These are phyloP conservation scores for Ophioderma brevispina DNA, from an alignment of 35 echinoderm and acorn worm species.

Conservation along the genomic window DNA sequence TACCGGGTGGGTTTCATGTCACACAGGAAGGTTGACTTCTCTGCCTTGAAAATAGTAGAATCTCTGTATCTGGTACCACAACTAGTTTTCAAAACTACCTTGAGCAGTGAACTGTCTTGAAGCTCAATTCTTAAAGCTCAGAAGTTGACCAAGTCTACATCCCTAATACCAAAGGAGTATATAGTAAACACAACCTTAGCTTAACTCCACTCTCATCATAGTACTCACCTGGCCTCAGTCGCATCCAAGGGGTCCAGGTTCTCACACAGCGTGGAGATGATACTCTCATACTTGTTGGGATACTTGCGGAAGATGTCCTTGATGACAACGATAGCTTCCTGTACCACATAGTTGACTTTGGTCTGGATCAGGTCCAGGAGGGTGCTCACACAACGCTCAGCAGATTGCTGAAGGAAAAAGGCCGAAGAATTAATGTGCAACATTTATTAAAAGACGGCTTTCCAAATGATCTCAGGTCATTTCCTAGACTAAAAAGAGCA, in stretches of 20 bases:
- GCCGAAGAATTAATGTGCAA: too few relatives aligned
- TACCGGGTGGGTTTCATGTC: too few relatives aligned
- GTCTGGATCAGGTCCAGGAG: slow-evolving; percentile 99
- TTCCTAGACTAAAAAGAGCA: too few relatives aligned
- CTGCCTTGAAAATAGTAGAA: too few relatives aligned
- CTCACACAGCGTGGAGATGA: slow-evolving; percentile 98
- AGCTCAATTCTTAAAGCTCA: neutral
- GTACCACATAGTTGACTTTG: slow-evolving; percentile 99
- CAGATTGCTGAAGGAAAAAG: slow-evolving; percentile 71
- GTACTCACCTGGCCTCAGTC: slow-evolving; percentile 91
- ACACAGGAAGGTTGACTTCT: too few relatives aligned
- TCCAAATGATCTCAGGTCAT: too few relatives aligned
- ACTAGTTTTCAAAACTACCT: too few relatives aligned
- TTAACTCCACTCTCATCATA: too few relatives aligned
- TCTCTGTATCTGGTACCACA: too few relatives aligned
- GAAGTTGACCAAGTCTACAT: neutral
- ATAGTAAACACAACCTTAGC: too few relatives aligned
- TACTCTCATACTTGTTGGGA: slow-evolving; percentile 99
- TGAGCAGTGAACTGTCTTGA: neutral
- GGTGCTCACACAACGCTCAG: slow-evolving; percentile 97
- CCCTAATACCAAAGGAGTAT: too few relatives aligned
- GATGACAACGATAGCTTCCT: slow-evolving; percentile 99
- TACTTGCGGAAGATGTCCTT: slow-evolving; percentile 99
- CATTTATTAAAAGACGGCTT: too few relatives aligned
- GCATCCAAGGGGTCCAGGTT: slow-evolving; percentile 98